Evolutionary conservation across 2,797 vertebrate species (phyloP).

Genomic region (Enteromius paludinosus): DNA sequence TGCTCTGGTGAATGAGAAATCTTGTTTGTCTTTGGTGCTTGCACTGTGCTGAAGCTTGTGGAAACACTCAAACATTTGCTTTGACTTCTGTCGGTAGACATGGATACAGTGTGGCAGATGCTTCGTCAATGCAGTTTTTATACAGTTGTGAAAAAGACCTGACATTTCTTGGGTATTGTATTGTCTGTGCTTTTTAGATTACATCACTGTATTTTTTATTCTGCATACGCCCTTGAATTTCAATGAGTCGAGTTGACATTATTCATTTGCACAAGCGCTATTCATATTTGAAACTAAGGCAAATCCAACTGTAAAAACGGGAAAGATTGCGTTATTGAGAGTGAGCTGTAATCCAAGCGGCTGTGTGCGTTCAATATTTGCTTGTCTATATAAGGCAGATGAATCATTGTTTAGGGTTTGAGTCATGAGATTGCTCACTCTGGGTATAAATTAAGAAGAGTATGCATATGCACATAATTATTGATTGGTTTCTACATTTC

Average conservation of each 20-base stretch:
- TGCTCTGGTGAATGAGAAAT: background rate
- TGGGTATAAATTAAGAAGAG: constrained; percentile 9
- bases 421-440: background rate
- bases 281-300: constrained; percentile 39
- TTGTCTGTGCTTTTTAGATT: constrained; percentile 32
- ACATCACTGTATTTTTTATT: constrained; percentile 24
- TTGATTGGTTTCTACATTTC: constrained; percentile 48
- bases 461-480: background rate
- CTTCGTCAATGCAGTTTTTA: constrained; percentile 20
- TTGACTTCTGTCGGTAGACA: background rate
- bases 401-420: constrained; percentile 12
- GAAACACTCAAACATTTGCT: constrained; percentile 37
- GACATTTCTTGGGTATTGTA: background rate
- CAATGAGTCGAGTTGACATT: constrained; percentile 38
- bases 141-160: constrained; percentile 35
- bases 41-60: background rate
- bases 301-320: constrained; percentile 44
- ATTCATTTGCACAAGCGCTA: constrained; percentile 41
- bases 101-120: constrained; percentile 9
- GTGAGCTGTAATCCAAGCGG: constrained; percentile 17
- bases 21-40: constrained; percentile 17
- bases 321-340: constrained; percentile 20
- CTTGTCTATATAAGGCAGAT: constrained; percentile 6
- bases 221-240: constrained; percentile 18
- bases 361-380: constrained; percentile 27